These are phyloP conservation scores for Drosophila lacicola DNA, from an alignment of 2,888 invertebrate genomes.

Conservation along the genomic window DNA sequence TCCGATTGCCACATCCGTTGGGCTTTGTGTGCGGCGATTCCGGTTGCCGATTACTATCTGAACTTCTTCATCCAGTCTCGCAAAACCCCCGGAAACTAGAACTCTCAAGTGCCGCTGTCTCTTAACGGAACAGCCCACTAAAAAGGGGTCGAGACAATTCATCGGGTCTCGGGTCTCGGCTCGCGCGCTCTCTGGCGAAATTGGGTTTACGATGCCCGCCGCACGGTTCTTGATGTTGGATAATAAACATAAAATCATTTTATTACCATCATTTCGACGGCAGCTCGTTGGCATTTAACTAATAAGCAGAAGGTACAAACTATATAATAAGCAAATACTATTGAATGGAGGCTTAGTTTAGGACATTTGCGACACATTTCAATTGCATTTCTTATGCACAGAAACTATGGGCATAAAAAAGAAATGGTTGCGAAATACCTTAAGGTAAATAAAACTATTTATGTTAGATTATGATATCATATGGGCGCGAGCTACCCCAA, in stretches of 20 bases:
- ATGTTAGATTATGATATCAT: background rate
- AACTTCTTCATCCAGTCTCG: slow-evolving; percentile 6
- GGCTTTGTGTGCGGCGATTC: slow-evolving; percentile 69
- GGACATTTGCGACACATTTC: slow-evolving; percentile 4
- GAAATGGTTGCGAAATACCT: slow-evolving; percentile 2
- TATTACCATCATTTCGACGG: slow-evolving; percentile 57
- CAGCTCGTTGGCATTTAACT: slow-evolving; percentile 70
- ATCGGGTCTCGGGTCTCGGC: slow-evolving; percentile 4
- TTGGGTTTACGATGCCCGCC: slow-evolving; percentile 69
- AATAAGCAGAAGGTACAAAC: slow-evolving; percentile 54
- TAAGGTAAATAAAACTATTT: slow-evolving; percentile 11
- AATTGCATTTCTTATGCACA: slow-evolving; percentile 38
- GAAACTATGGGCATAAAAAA: slow-evolving; percentile 28
- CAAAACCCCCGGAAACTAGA: slow-evolving; percentile 70
- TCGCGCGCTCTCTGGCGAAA: slow-evolving; percentile 50
- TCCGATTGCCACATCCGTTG: slow-evolving; percentile 78
- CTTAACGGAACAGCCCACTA: slow-evolving; percentile 53
- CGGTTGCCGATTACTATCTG: slow-evolving; percentile 65
- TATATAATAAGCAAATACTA: slow-evolving; percentile 29
- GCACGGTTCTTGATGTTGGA: slow-evolving; percentile 55
- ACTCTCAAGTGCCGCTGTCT: slow-evolving; percentile 58
- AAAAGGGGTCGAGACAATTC: slow-evolving; percentile 44
- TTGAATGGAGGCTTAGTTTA: slow-evolving; percentile 14
- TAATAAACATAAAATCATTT: slow-evolving; percentile 78
- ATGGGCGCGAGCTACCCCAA: background rate